Conservation (phyloP, 2,888 invertebrate genomes). For the Heliconius charithonia region DNA sequence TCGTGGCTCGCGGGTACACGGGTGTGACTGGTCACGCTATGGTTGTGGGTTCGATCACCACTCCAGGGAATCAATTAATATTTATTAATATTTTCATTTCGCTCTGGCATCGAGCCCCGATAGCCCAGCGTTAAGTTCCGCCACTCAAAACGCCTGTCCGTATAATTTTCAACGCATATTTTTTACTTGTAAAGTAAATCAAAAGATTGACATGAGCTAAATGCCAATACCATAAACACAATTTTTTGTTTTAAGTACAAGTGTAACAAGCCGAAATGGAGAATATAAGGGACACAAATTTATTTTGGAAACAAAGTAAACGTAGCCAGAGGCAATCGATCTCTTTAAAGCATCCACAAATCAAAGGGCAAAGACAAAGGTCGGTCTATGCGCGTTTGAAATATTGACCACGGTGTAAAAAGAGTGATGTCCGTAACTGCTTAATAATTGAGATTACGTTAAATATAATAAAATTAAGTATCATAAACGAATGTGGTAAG, state of each 20-base stretch:
- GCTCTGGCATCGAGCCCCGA: too few species aligned
- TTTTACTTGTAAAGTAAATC: background rate
- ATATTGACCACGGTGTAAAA: slow-evolving; percentile 42
- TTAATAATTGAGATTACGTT: background rate
- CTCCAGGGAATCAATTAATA: too few species aligned
- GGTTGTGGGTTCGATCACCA: too few species aligned
- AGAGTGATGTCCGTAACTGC: slow-evolving; percentile 31
- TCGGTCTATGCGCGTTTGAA: slow-evolving; percentile 66
- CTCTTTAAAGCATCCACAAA: slow-evolving; percentile 69
- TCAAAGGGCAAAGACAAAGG: slow-evolving; percentile 76
- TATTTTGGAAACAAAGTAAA: slow-evolving; percentile 38
- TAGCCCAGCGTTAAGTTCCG: too few species aligned
- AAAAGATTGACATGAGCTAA: background rate
- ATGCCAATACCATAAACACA: background rate
- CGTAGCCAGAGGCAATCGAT: slow-evolving; percentile 67
- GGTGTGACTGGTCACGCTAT: too few species aligned
- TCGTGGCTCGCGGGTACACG: too few species aligned
- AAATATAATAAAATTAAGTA: background rate
- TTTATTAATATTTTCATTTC: too few species aligned
- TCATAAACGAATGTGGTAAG: background rate
- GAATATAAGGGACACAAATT: background rate
- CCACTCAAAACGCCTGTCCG: too few species aligned
- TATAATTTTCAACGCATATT: background rate
- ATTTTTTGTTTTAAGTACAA: background rate
- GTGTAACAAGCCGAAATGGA: background rate